phyloP scores from a whole-genome alignment of 2,113 vertebrate genomes.

The Todiramphus chloris region DNA sequence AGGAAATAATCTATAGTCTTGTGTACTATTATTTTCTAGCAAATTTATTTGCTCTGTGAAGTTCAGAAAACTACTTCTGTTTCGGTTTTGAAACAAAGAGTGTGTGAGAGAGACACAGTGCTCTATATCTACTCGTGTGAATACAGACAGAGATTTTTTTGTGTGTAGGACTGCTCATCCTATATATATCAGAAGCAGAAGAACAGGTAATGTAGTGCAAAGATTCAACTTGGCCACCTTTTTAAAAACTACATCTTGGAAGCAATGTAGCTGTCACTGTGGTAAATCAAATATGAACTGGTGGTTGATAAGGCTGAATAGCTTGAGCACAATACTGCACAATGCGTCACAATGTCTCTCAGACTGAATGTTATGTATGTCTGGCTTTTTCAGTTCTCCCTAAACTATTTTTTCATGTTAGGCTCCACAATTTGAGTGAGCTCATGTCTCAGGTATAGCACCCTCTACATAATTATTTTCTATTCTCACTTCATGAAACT shows the following conservation, averaged over 20 bases:
- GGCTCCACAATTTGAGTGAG: background rate
- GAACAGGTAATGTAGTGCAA: background rate
- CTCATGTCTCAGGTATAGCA: background rate
- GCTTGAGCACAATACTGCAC: background rate
- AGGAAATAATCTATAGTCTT: background rate
- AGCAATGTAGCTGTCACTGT: background rate
- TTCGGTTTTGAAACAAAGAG: background rate
- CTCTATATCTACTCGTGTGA: background rate
- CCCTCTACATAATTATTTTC: background rate
- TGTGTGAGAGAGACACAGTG: background rate
- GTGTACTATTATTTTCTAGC: background rate
- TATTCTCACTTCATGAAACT: background rate
- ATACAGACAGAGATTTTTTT: background rate
- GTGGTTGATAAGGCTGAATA: background rate
- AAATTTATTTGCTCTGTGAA: background rate
- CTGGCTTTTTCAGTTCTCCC: background rate
- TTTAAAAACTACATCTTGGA: background rate
- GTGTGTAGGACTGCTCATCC: background rate
- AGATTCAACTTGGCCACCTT: background rate
- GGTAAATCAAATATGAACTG: background rate
- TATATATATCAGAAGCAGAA: background rate
- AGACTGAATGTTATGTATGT: background rate
- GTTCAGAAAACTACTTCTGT: background rate
- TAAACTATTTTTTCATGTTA: background rate
- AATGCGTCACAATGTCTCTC: background rate